phyloP scores from a whole-genome alignment of 2,888 invertebrate genomes.

The Masnerella sp. region DNA sequence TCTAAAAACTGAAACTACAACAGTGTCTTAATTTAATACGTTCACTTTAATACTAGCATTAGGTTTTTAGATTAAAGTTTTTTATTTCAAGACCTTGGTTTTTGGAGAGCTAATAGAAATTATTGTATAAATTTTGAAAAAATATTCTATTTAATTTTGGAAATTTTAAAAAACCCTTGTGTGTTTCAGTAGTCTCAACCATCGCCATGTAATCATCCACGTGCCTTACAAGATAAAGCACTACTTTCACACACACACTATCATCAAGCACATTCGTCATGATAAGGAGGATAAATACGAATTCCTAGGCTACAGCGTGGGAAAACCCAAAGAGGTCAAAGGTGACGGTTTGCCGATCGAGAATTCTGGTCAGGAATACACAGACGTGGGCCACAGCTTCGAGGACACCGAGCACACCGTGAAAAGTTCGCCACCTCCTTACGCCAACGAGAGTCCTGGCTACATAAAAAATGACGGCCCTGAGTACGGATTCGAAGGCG shows the following conservation, averaged over 20 bases:
- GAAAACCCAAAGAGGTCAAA: constrained; percentile 79
- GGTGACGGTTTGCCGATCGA: not conserved
- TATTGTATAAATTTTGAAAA: no score
- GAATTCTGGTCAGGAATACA: constrained; percentile 10
- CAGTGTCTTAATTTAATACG: no score
- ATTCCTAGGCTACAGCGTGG: constrained; percentile 84
- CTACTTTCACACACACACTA: constrained; percentile 83
- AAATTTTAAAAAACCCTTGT: not conserved
- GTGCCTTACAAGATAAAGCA: constrained; percentile 88
- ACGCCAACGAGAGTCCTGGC: not conserved
- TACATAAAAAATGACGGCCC: constrained; percentile 34
- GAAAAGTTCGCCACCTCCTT: no score
- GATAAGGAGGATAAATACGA: constrained; percentile 82
- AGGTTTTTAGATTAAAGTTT: no score
- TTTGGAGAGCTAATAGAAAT: no score
- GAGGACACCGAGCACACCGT: constrained; percentile 44
- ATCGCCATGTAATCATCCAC: constrained; percentile 86
- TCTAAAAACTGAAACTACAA: no score
- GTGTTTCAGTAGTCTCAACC: constrained; percentile 43
- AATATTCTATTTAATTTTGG: no score
- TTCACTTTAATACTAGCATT: no score
- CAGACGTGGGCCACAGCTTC: constrained; percentile 39
- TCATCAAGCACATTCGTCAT: constrained; percentile 82
- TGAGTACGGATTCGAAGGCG: constrained; percentile 42
- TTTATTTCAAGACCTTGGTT: no score